Percentiles rank a stretch among this genome's conserved stretches.
These are phyloP conservation scores for Charadrius vociferus DNA, from an alignment of 2,113 vertebrate species.

Conservation along the genomic window DNA sequence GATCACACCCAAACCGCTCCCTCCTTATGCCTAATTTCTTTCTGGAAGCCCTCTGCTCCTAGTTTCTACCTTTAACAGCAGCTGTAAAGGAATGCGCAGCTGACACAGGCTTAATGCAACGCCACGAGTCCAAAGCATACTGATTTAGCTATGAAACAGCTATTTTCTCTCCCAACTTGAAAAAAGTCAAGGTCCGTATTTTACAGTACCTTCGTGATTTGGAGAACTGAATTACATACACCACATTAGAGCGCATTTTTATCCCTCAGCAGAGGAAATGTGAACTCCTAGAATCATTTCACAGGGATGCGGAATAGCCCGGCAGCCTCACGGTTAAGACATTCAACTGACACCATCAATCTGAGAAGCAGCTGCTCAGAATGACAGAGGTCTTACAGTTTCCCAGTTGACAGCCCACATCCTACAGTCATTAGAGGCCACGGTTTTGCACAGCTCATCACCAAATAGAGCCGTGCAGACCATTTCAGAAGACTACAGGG, in stretches of 20 bases:
- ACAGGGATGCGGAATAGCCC: background rate
- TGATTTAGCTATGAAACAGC: background rate
- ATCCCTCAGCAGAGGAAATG: conserved; percentile 1
- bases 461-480: rapidly evolving
- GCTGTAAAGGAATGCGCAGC: background rate
- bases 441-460: background rate
- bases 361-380: conserved; percentile 36
- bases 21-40: background rate
- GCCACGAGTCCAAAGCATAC: background rate
- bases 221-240: conserved; percentile 44
- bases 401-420: background rate
- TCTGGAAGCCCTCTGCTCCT: background rate
- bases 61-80: background rate
- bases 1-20: background rate
- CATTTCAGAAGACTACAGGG: background rate
- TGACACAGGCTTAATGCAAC: background rate
- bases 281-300: conserved; percentile 37
- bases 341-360: conserved; percentile 9
- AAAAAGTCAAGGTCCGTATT: background rate
- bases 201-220: conserved; percentile 17
- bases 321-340: conserved; percentile 1
- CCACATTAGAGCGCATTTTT: conserved; percentile 14
- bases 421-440: background rate
- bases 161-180: conserved; percentile 45
- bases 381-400: background rate